These are phyloP conservation scores for Notodonta dromedarius DNA, from an alignment of 2,888 invertebrate genomes.

Conservation along the genomic window DNA sequence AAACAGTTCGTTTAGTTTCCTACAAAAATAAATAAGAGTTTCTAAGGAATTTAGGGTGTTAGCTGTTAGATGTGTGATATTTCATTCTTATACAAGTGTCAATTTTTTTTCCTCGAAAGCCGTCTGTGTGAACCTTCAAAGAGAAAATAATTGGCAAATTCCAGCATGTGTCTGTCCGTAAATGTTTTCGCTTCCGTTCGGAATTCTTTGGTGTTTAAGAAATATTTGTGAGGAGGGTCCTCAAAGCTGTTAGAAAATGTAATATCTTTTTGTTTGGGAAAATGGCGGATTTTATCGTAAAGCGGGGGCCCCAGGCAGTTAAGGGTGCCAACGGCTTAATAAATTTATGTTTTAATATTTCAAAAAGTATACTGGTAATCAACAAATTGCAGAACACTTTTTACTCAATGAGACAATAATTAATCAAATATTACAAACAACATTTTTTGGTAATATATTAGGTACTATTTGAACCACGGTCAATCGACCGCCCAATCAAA, in stretches of 20 bases:
- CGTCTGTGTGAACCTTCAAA: neutral
- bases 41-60: neutral
- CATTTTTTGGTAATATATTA: too few species aligned
- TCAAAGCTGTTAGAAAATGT: conserved; percentile 3
- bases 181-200: conserved; percentile 1
- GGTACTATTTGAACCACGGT: too few species aligned
- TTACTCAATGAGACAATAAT: too few species aligned
- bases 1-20: too few species aligned
- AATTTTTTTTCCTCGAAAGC: neutral
- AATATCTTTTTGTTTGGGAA: conserved; percentile 5
- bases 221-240: conserved; percentile 4
- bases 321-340: neutral
- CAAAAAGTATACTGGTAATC: neutral
- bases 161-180: conserved; percentile 1
- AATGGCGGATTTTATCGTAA: neutral
- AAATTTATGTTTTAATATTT: neutral
- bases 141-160: conserved; percentile 1
- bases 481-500: too few species aligned
- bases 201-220: conserved; percentile 4
- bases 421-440: too few species aligned
- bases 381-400: too few species aligned
- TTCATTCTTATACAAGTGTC: neutral
- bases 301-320: neutral
- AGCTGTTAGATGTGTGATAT: neutral
- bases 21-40: neutral